phyloP scores from a whole-genome alignment of 2,797 vertebrate species.

The Poliocrania exsul region DNA sequence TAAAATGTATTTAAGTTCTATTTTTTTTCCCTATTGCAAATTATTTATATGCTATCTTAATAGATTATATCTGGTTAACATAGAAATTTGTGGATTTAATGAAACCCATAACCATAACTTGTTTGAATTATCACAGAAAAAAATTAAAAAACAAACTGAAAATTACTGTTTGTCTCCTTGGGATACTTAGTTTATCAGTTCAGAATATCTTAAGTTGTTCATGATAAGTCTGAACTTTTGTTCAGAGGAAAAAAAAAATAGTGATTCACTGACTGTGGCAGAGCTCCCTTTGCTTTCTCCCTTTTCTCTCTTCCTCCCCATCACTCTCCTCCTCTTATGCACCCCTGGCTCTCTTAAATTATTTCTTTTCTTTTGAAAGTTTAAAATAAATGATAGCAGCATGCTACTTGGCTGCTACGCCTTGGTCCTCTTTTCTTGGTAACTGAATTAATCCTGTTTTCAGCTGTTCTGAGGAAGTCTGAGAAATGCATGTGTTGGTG shows the following conservation, averaged over 20 bases:
- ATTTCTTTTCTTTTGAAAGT: slow-evolving; percentile 36
- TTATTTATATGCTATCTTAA: not conserved
- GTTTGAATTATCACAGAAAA: not conserved
- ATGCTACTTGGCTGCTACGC: slow-evolving; percentile 28
- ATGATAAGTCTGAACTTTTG: slow-evolving; percentile 40
- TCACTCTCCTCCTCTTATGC: not conserved
- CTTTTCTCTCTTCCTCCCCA: not conserved
- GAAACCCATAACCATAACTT: not conserved
- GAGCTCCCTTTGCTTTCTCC: slow-evolving; percentile 1
- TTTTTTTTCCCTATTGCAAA: not conserved
- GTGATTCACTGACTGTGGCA: slow-evolving; percentile 68
- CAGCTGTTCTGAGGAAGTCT: not conserved
- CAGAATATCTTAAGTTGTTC: slow-evolving; percentile 43
- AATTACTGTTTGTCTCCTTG: slow-evolving; percentile 14
- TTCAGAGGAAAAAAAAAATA: not conserved
- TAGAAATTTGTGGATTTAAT: not conserved
- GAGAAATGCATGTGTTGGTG: slow-evolving; percentile 25
- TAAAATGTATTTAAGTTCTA: not conserved
- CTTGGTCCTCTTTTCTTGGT: not conserved
- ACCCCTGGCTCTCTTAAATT: slow-evolving; percentile 5
- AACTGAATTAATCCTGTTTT: slow-evolving; percentile 20
- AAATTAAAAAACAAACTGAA: not conserved
- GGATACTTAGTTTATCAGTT: slow-evolving; percentile 34
- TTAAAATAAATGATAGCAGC: slow-evolving; percentile 47
- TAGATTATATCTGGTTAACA: not conserved